Percentiles rank a stretch among this genome's conserved stretches.
Conservation (phyloP, 2,888 invertebrate genomes). For the Unio pictorum region DNA sequence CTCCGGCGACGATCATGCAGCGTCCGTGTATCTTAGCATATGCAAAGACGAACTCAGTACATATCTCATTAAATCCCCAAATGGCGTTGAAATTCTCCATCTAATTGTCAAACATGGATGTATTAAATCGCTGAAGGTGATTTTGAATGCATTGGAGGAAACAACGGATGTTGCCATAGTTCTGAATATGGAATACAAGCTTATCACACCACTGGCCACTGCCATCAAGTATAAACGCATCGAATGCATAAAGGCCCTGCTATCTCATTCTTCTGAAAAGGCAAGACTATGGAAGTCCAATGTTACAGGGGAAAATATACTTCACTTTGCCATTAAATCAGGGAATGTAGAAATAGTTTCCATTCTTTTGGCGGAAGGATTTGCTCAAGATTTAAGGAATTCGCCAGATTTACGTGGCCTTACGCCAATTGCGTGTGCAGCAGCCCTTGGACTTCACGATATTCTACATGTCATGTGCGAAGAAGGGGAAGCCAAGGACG, state of each 20-base stretch:
- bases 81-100: constrained; percentile 12
- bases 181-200: constrained; percentile 4
- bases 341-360: constrained; percentile 16
- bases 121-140: constrained; percentile 15
- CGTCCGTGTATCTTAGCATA: background rate
- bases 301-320: constrained; percentile 25
- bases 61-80: too few species aligned
- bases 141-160: constrained; percentile 10
- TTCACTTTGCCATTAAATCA: constrained; percentile 31
- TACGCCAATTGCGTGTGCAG: constrained; percentile 14
- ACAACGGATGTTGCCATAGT: background rate
- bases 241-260: constrained; percentile 8
- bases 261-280: background rate
- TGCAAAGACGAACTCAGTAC: too few species aligned
- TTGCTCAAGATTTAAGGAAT: constrained; percentile 1
- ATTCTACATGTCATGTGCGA: background rate
- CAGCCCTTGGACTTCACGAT: constrained; percentile 15
- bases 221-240: constrained; percentile 5
- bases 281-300: constrained; percentile 3
- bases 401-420: constrained; percentile 4
- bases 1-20: constrained; percentile 12
- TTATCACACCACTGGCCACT: constrained; percentile 8
- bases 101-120: constrained; percentile 21
- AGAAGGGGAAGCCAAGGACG: constrained; percentile 2
- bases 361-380: constrained; percentile 9